Evolutionary conservation across 2,113 vertebrate species (phyloP).

Genomic region (Dromiciops gliroides): DNA sequence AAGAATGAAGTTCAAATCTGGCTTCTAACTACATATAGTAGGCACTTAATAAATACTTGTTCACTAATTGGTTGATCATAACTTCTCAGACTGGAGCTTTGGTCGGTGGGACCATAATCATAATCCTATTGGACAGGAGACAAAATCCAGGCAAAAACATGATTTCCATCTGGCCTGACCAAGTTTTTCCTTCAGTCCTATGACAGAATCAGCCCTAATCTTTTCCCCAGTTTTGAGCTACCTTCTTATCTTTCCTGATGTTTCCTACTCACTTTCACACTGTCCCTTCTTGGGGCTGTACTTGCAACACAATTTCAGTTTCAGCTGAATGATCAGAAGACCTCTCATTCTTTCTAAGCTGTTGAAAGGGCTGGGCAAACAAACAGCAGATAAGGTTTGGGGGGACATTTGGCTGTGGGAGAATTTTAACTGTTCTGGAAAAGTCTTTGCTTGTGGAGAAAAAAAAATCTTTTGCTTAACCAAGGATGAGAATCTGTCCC

Average conservation of each 20-base stretch:
- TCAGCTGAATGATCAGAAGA: slow-evolving; percentile 1
- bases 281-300: not conserved
- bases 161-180: not conserved
- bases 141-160: not conserved
- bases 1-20: not conserved
- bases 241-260: slow-evolving; percentile 28
- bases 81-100: not conserved
- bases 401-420: not conserved
- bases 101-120: not conserved
- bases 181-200: not conserved
- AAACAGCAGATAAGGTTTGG: not conserved
- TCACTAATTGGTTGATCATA: not conserved
- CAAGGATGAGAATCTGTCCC: not conserved
- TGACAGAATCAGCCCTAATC: not conserved
- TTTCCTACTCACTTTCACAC: not conserved
- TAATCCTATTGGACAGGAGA: not conserved
- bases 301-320: not conserved
- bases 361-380: not conserved
- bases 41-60: too few relatives aligned
- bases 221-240: slow-evolving; percentile 14
- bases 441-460: not conserved
- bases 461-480: not conserved
- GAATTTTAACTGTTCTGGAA: not conserved
- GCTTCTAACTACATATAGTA: not conserved
- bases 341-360: not conserved